Conservation (phyloP, 2,888 invertebrate species). For the Chaetogeoica ovagalla region DNA sequence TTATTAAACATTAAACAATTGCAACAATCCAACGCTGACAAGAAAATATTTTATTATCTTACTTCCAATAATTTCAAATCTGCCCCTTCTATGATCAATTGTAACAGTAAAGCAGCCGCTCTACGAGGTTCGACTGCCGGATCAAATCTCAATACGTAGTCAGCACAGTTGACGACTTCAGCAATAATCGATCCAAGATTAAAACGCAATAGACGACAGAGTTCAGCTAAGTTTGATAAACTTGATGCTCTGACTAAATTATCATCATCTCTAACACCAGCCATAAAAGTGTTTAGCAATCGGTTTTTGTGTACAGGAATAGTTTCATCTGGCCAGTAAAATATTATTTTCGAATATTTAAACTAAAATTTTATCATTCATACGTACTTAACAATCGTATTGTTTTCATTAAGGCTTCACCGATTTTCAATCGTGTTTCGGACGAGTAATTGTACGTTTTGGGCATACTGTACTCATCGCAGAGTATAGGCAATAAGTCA, state of each 20-base stretch:
- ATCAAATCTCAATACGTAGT: constrained; percentile 71
- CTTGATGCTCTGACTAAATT: constrained; percentile 77
- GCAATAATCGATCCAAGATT: constrained; percentile 72
- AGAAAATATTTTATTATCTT: constrained; percentile 36
- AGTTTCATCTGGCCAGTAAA: constrained; percentile 68
- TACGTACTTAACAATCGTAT: constrained; percentile 71
- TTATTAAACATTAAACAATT: too few relatives aligned
- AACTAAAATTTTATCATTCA: background rate
- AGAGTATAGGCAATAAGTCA: constrained; percentile 69
- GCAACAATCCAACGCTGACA: too few relatives aligned
- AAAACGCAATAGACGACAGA: constrained; percentile 74
- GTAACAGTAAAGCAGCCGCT: constrained; percentile 77
- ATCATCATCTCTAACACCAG: constrained; percentile 72
- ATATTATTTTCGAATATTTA: background rate
- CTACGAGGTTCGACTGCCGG: constrained; percentile 73
- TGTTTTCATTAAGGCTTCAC: constrained; percentile 77
- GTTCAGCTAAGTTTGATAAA: constrained; percentile 80
- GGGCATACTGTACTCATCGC: constrained; percentile 68
- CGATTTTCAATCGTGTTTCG: constrained; percentile 75
- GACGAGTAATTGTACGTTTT: constrained; percentile 59
- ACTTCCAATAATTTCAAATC: constrained; percentile 69
- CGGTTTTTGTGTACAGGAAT: constrained; percentile 70
- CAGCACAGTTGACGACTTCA: constrained; percentile 75
- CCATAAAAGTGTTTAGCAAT: constrained; percentile 73
- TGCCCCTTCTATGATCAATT: constrained; percentile 74